Base-by-base conservation (phyloP, 2,888 invertebrate species). In the Agrenia bidenticulata region DNA sequence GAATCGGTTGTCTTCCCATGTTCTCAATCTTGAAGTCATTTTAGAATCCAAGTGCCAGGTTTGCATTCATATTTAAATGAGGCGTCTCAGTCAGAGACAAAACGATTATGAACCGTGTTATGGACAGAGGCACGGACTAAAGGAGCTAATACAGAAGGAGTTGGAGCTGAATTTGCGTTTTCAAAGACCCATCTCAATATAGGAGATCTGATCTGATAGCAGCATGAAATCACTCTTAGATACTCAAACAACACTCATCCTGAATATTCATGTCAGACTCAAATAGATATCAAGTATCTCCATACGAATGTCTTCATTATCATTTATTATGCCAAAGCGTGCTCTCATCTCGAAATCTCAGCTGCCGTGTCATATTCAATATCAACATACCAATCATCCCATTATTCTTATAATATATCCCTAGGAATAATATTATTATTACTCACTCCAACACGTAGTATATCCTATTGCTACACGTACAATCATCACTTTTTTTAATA, bases 201-300 rank as follows among this genome's bases (percentile, higher is more conserved):
- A n/a, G n/a, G n/a, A n/a, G n/a, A n/a, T n/a, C n/a, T n/a, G 45
- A 45, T 17, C 15, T 17, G 5, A 19, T 45, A n/a, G n/a, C n/a
- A n/a, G n/a, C n/a, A n/a, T 45, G 5, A 17, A 45, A 45, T 45
- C 45, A 5, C n/a, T 17, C 9, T 45, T 45, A 11, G 45, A 45
- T 19, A 4, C 15, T 15, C n/a, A 45, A 45, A 19, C 9, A 45
- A 45, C 45, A 19, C 15, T 45, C 19, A 15, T 15, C 19, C 45
- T 58, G 58, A 58, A 58, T 58, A 58, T 58, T 58, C 58, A 58
- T 58, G 42, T 26, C 26, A 26, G 23, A 58, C 17, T 15, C 26
- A 45, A 58, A 42, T 4, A 45, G 58, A 58, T 58, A 58, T 58
- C 58, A 58, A 15, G 23, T 58, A 45, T 58, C 58, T 58, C 15